Conservation (phyloP, 2,888 invertebrate genomes). For the Gordius sp. region DNA sequence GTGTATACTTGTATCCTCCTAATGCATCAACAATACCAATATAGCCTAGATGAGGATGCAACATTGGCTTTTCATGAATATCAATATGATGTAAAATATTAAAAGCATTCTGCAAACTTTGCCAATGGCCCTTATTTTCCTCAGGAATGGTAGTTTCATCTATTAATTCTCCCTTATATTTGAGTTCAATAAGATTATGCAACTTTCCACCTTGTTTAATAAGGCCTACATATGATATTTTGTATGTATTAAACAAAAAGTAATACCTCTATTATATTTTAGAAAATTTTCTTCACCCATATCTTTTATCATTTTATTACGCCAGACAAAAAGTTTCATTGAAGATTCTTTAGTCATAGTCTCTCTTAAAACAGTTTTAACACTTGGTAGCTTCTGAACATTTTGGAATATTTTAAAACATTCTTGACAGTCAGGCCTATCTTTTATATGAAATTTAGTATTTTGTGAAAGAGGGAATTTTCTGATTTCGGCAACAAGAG, state of each 20-base stretch:
- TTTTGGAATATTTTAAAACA: background rate
- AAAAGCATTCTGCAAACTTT: background rate
- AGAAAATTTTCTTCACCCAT: background rate
- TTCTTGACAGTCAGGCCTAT: too few relatives aligned
- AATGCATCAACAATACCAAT: slow-evolving; percentile 13
- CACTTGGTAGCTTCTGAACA: slow-evolving; percentile 2
- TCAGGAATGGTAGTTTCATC: slow-evolving; percentile 3
- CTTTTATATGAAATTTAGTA: too few relatives aligned
- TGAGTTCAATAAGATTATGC: background rate
- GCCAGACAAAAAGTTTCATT: slow-evolving; percentile 6
- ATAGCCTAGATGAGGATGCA: slow-evolving; percentile 3
- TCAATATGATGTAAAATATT: background rate
- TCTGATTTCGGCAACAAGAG: too few relatives aligned
- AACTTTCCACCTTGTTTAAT: background rate
- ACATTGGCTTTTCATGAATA: background rate
- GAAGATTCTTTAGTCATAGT: background rate
- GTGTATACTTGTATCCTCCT: background rate
- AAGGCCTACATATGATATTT: background rate
- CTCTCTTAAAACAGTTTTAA: slow-evolving; percentile 9
- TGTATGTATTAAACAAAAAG: background rate
- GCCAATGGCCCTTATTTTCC: slow-evolving; percentile 6
- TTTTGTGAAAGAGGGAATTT: too few relatives aligned
- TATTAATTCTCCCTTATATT: background rate
- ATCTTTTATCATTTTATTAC: slow-evolving; percentile 8
- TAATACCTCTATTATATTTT: slow-evolving; percentile 6